Evolutionary conservation across 2,888 invertebrate species (phyloP).

Genomic region (Troides oblongomaculatus): DNA sequence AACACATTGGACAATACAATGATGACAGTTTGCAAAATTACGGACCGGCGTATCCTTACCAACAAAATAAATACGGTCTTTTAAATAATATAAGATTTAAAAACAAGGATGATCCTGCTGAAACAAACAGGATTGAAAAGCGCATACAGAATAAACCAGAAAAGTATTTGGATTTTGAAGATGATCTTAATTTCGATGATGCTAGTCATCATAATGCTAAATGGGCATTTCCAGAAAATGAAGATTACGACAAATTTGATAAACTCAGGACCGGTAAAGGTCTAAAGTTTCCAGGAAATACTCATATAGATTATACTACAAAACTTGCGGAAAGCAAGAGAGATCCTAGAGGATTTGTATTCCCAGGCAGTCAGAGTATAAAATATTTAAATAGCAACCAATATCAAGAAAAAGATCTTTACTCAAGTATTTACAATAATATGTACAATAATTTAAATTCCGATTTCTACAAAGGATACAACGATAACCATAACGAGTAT

Average conservation of each 20-base stretch:
- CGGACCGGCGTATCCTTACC: constrained; percentile 42
- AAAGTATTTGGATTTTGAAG: constrained; percentile 31
- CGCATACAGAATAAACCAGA: constrained; percentile 60
- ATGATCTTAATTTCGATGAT: constrained; percentile 32
- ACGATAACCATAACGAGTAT: constrained; percentile 36
- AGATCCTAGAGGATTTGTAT: constrained; percentile 36
- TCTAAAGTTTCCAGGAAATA: constrained; percentile 41
- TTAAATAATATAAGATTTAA: constrained; percentile 39
- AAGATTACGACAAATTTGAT: constrained; percentile 22
- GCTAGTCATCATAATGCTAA: constrained; percentile 40
- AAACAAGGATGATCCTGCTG: constrained; percentile 31
- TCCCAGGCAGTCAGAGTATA: constrained; percentile 33
- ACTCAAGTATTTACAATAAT: constrained; percentile 23
- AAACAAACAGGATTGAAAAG: constrained; percentile 45
- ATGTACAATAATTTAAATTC: constrained; percentile 29
- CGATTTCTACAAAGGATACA: constrained; percentile 39
- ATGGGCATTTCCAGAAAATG: constrained; percentile 55
- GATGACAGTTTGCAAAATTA: constrained; percentile 15
- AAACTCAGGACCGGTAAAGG: constrained; percentile 36
- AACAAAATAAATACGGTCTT: constrained; percentile 38
- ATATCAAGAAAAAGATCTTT: constrained; percentile 6
- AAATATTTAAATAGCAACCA: constrained; percentile 12
- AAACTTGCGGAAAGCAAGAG: constrained; percentile 22
- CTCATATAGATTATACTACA: constrained; percentile 27
- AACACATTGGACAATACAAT: no score